Base-by-base conservation (phyloP, 92 coral and sea anemone species). In the Actinostola sp. region DNA sequence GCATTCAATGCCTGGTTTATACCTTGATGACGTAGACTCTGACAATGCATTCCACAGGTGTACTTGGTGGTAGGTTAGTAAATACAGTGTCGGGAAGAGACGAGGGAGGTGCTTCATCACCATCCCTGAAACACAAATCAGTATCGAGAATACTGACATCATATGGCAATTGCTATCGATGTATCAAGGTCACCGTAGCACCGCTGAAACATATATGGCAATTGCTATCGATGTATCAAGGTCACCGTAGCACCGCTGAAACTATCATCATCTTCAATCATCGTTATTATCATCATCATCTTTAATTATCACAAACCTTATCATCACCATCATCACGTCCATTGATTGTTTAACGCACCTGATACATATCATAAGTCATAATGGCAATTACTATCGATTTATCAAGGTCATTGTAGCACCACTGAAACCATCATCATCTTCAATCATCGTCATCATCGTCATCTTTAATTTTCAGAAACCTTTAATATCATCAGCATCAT, bases 1-100 rank as follows among this genome's bases (percentile, higher is more conserved):
- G n/a, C n/a, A n/a, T n/a, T n/a, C n/a, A n/a, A n/a, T n/a, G n/a
- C n/a, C n/a, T n/a, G n/a, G n/a, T n/a, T n/a, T n/a, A n/a, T 66
- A 92, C 97, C 86, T 80, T 74, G 33, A 92, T 69, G 28, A 92
- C 86, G 48, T 92, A 92, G 36, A 92, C 84, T 17, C 97, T 89
- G 27, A 92, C 92, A 23, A 92, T 32, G 30, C 97, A 92, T 35
- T 85, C 89, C n/a, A 77, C 42, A 13, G 97, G 91, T 49, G 55
- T 50, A 67, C 76, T 75, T 27, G 85, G 88, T 38, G 84, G 82
- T 25, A 92, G 77, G 32, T 56, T 67, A 0, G 84, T 55, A 39
- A 75, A 86, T 17, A 89, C 30, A n/a, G 86, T 73, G 6, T 73
- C 81, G n/a, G 96, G 92, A 30, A 86, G 81, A 28, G 90, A 81